Conservation (phyloP, 2,113 vertebrate genomes). For the Cyanocitta stelleri region DNA sequence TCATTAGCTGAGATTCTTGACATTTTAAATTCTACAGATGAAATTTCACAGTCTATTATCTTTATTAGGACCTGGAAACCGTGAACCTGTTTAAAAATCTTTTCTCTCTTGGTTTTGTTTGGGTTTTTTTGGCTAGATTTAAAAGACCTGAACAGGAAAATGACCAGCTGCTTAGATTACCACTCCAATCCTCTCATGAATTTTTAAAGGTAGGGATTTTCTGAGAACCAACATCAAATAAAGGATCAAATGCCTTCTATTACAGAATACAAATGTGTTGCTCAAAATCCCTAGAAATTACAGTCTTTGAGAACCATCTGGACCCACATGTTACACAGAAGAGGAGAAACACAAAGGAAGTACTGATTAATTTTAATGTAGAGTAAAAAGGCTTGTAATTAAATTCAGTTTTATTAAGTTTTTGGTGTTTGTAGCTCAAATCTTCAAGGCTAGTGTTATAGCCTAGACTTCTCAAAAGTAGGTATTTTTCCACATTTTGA, state of each 20-base stretch:
- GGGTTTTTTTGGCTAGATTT: background rate
- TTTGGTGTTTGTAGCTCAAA: background rate
- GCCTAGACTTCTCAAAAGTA: background rate
- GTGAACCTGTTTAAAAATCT: background rate
- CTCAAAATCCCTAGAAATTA: conserved; percentile 60
- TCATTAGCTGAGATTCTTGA: conserved; percentile 12
- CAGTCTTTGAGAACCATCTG: conserved; percentile 62
- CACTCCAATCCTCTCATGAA: conserved; percentile 57
- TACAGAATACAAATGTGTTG: conserved; percentile 54
- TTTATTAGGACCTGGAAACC: conserved; percentile 28
- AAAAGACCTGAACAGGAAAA: conserved; percentile 57
- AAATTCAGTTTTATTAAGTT: conserved; percentile 40
- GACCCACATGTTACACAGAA: conserved; percentile 38
- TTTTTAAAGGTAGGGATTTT: conserved; percentile 65
- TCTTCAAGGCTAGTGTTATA: background rate
- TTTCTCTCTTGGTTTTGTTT: background rate
- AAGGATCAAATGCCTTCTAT: conserved; percentile 55
- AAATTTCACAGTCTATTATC: conserved; percentile 34
- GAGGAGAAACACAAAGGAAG: conserved; percentile 38
- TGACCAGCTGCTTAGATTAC: conserved; percentile 63
- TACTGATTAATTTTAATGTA: conserved; percentile 59
- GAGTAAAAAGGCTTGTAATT: conserved; percentile 54
- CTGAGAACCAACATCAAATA: conserved; percentile 61
- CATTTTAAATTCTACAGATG: conserved; percentile 23
- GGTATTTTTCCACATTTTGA: background rate